Conservation (phyloP, 2,888 invertebrate genomes). For the Dusona sp. region DNA sequence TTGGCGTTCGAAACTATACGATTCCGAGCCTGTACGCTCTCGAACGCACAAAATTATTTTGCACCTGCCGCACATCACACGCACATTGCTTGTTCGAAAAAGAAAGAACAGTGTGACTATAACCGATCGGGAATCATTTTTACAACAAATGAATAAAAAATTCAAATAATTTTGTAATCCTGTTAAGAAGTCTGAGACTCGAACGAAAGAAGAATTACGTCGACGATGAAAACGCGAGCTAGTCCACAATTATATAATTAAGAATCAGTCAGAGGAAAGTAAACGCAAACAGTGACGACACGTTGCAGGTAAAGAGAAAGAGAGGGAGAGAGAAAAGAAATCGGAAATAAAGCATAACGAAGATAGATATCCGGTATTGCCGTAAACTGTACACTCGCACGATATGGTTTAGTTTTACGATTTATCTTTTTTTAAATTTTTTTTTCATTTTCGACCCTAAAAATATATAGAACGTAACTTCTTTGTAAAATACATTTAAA, state of each 20-base stretch:
- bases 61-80: constrained; percentile 61
- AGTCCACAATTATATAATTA: constrained; percentile 35
- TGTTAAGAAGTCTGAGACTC: neutral
- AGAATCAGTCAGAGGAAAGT: constrained; percentile 2
- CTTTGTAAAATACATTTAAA: constrained; percentile 76
- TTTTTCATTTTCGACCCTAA: constrained; percentile 2
- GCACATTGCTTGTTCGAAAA: constrained; percentile 68
- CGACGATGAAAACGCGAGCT: constrained; percentile 21
- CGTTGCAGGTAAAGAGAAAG: neutral
- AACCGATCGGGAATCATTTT: neutral
- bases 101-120: neutral
- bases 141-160: neutral
- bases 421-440: constrained; percentile 7
- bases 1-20: neutral
- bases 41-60: constrained; percentile 42
- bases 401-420: constrained; percentile 34
- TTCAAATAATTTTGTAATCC: neutral
- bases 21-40: neutral
- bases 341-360: neutral
- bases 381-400: constrained; percentile 24
- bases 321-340: neutral
- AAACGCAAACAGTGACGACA: neutral
- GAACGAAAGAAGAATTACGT: constrained; percentile 15
- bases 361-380: neutral
- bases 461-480: constrained; percentile 67